Percentiles rank a stretch among this genome's conserved stretches.
Evolutionary conservation across 2,888 invertebrate species (phyloP).

Genomic region (Stenichneumon culpator): DNA sequence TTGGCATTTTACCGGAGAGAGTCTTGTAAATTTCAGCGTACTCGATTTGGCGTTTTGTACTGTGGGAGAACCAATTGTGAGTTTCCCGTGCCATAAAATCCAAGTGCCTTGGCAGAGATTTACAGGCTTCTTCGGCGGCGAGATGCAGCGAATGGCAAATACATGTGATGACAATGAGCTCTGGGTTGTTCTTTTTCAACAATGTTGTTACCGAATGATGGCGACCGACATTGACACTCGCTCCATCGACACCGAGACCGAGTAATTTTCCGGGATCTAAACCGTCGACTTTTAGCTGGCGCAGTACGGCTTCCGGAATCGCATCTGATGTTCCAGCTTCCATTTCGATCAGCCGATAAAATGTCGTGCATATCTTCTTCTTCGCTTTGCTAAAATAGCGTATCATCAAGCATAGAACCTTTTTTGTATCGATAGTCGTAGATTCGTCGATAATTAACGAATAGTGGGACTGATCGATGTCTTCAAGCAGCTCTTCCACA

Average conservation of each 20-base stretch:
- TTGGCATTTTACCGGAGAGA: conserved; percentile 42
- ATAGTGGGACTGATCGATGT: conserved; percentile 74
- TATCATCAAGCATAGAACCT: conserved; percentile 67
- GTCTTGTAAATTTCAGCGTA: conserved; percentile 70
- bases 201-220: conserved; percentile 70
- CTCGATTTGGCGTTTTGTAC: conserved; percentile 70
- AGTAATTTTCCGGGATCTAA: conserved; percentile 67
- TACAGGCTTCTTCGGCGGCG: conserved; percentile 63
- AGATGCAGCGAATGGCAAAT: conserved; percentile 67
- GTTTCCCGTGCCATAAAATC: conserved; percentile 73
- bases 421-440: conserved; percentile 70
- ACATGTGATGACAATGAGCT: conserved; percentile 56
- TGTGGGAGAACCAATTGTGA: conserved; percentile 74
- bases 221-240: conserved; percentile 71
- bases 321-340: conserved; percentile 64
- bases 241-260: conserved; percentile 73
- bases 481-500: conserved; percentile 73
- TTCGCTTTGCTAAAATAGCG: conserved; percentile 59
- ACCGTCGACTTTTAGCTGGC: conserved; percentile 66
- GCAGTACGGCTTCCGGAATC: conserved; percentile 39
- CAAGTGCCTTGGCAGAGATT: conserved; percentile 64
- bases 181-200: conserved; percentile 64
- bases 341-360: conserved; percentile 68
- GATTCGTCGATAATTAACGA: conserved; percentile 76
- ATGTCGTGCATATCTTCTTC: conserved; percentile 60